Conservation (phyloP, 2,888 invertebrate species). For the Sympetrum striolatum region DNA sequence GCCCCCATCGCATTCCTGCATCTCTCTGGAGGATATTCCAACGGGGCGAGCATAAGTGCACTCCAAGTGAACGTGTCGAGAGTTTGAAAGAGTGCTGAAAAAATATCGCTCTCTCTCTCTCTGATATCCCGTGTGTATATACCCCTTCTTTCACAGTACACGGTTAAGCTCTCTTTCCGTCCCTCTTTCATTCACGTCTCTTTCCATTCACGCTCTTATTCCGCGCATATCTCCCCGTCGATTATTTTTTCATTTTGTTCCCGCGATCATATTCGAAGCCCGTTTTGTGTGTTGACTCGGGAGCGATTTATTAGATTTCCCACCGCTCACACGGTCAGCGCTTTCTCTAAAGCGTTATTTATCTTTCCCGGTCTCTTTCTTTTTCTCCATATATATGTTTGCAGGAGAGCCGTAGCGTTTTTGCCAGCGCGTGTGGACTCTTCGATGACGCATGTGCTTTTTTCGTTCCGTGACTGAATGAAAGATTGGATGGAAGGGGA, state of each 20-base stretch:
- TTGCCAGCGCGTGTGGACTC: slow-evolving; percentile 11
- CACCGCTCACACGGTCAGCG: neutral
- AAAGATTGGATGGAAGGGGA: neutral
- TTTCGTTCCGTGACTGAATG: neutral
- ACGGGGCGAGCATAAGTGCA: neutral
- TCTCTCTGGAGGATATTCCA: neutral
- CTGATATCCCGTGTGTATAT: neutral
- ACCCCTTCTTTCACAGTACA: neutral
- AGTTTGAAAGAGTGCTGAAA: neutral
- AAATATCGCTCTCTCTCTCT: too few relatives aligned
- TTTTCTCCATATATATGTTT: neutral
- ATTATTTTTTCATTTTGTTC: neutral
- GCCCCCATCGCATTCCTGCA: neutral
- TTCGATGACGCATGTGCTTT: neutral
- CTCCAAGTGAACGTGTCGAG: neutral
- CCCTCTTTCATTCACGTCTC: neutral
- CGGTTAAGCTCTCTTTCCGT: neutral
- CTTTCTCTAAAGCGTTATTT: neutral
- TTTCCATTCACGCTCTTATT: neutral
- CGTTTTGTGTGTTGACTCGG: neutral
- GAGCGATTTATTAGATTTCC: neutral
- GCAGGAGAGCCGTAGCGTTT: neutral
- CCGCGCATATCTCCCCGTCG: neutral
- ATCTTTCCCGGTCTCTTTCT: neutral
- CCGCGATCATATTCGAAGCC: neutral